Evolutionary conservation across 2,113 vertebrate genomes (phyloP), one percentile per base, ranked within the genome.

Genomic region (Baryphthengus martii): DNA sequence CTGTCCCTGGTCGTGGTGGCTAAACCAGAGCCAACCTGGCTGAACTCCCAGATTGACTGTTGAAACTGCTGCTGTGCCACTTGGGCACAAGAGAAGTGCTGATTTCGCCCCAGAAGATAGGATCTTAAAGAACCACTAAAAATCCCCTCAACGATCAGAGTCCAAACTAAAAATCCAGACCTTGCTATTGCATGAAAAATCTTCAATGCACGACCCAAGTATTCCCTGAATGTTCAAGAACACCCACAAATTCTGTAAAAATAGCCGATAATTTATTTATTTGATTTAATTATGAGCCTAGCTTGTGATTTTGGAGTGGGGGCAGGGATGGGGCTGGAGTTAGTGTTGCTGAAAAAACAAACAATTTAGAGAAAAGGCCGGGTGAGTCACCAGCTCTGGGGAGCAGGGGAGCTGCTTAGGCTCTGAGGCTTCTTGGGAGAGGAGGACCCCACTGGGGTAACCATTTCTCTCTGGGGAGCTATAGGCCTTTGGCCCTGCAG

Each of bases 171-270:
- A 89, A 93, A 55, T 39, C 35, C 25, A 76, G 58, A 75, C 31
- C 44, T 58, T 2, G 1, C 71, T 91, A 56, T 50, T 55, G 50
- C 33, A 85, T 45, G 72, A 49, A 88, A 82, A 85, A 70, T 15
- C 45, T 89, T 82, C 33, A 56, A 31, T 75, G 49, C 50, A 33
- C 8, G 44, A 80, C 63, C 23, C 35, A 83, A 91, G 71, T 88
- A 83, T 85, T 90, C 89, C 87, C 71, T 88, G 71, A 90, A 85
- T 86, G 73, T 90, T 96, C 65, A 87, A 90, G 86, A 92, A 85
- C 56, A 81, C 76, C 65, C 89, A 92, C 73, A 91, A 87, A 89
- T 81, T 75, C 44, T 49, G 66, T 78, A 87, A 93, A 92, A 94
- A 95, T 85, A 90, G 56, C 29, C 2, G 13, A 29, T 77, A 33